Conservation (phyloP, 2,888 invertebrate species). For the Lottia scabra region DNA sequence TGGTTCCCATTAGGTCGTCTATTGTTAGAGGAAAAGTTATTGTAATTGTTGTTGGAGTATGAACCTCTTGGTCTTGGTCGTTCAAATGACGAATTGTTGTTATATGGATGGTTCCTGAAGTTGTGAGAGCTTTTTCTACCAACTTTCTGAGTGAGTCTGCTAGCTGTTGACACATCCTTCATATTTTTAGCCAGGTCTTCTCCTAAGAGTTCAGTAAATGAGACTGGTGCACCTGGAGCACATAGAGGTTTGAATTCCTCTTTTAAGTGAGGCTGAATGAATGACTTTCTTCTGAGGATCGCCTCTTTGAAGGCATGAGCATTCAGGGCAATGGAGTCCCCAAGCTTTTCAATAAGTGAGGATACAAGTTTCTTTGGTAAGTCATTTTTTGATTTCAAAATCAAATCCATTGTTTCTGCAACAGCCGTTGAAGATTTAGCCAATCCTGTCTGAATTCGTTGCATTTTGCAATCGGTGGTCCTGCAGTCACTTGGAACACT, state of each 20-base stretch:
- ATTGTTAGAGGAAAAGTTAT: neutral
- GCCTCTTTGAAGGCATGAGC: neutral
- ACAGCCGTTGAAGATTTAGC: neutral
- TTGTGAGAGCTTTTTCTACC: neutral
- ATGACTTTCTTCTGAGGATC: neutral
- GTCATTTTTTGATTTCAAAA: neutral
- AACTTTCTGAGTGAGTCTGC: neutral
- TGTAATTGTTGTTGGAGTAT: neutral
- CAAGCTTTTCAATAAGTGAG: too few species aligned
- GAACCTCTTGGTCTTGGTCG: neutral
- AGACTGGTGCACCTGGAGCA: neutral
- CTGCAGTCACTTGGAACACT: neutral
- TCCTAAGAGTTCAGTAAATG: neutral
- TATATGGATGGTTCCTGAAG: neutral
- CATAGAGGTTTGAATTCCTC: neutral
- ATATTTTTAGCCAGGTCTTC: neutral
- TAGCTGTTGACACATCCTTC: neutral
- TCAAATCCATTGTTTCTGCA: neutral
- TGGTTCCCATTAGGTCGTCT: neutral
- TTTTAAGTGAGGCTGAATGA: neutral
- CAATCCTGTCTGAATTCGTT: neutral
- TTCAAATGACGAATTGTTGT: neutral
- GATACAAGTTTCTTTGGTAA: neutral
- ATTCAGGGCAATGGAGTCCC: neutral
- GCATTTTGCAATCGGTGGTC: neutral